Base-by-base conservation (phyloP, 2,113 vertebrate genomes). In the Toxostoma redivivum region DNA sequence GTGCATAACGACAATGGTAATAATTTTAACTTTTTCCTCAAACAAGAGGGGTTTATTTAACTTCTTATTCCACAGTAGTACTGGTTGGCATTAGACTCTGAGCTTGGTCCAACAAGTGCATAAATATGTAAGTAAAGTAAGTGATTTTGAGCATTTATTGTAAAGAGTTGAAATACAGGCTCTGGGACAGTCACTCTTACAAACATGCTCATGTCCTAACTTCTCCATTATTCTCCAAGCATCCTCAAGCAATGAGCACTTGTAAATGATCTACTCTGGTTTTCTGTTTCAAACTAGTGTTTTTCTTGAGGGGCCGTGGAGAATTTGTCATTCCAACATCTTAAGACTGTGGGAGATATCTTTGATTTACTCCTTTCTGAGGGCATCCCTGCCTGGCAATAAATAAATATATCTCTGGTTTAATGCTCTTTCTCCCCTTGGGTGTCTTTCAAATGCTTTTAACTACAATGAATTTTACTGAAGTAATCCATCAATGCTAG, bases 381-480 rank as follows among this genome's bases (percentile, higher is more conserved):
- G 62, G 45, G 66, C 23, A 3, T 90, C 47, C 33, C 71, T 88
- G 85, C 21, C 33, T 65, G 33, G 47, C 76, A 54, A 77, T 90
- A 33, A 88, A 92, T 45, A 84, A 64, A 86, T 95, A 78, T 24
- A 80, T 54, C 62, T 89, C n/a, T 62, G 42, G 25, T 90, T 60
- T 77, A 85, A 86, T 92, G 47, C 11, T 86, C 1, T 94, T 96
- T 94, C 74, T 76, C 62, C 82, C 81, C 69, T 87, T 81, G 86
- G 50, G 86, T 93, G 80, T 92, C 58, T 86, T 96, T 94, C 54
- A 94, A 33, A 73, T 83, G 79, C 67, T 92, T 94, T 95, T 92
- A 90, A 92, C 48, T 69, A 73, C 66, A 61, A 65, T 38, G 56
- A 20, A 69, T 82, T 94, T 95, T 88, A 15, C 33, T 86, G 74